Percentiles rank a stretch among this genome's conserved stretches.
Conservation (phyloP, 2,888 invertebrate species). For the Melolontha melolontha region DNA sequence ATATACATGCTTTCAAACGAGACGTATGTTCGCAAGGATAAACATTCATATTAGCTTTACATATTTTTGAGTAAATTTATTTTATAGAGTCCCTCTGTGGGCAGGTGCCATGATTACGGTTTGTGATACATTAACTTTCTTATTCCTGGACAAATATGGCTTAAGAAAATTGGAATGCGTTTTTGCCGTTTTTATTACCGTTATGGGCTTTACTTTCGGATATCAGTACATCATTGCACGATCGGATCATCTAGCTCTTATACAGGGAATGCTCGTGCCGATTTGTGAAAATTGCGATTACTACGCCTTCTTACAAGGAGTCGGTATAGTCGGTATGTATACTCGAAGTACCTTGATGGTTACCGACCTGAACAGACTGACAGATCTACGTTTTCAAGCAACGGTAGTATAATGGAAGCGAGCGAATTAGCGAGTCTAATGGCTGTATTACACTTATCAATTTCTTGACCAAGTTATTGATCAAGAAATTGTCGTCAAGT, state of each 20-base stretch:
- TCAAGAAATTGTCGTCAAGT: too few relatives aligned
- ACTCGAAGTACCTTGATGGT: too few relatives aligned
- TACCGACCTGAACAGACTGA: too few relatives aligned
- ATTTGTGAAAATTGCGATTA: conserved; percentile 80
- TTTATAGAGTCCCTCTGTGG: conserved; percentile 80
- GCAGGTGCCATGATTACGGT: conserved; percentile 87
- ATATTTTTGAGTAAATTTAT: not conserved
- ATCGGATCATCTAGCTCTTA: conserved; percentile 77
- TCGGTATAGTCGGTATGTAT: conserved; percentile 77
- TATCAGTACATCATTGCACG: conserved; percentile 82
- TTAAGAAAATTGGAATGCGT: conserved; percentile 86
- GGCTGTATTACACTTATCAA: too few relatives aligned
- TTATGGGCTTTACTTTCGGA: conserved; percentile 90
- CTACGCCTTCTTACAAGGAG: conserved; percentile 77
- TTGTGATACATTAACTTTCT: conserved; percentile 89
- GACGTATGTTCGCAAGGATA: conserved; percentile 67
- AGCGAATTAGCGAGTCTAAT: too few relatives aligned
- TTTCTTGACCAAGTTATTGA: too few relatives aligned
- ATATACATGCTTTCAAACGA: conserved; percentile 84
- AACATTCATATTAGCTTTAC: not conserved
- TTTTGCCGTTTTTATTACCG: conserved; percentile 82
- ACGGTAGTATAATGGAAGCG: too few relatives aligned
- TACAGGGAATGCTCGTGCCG: conserved; percentile 84
- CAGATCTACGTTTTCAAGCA: too few relatives aligned
- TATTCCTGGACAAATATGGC: conserved; percentile 88